phyloP scores from a whole-genome alignment of 2,888 invertebrate species.

The Drosophila phalerata region DNA sequence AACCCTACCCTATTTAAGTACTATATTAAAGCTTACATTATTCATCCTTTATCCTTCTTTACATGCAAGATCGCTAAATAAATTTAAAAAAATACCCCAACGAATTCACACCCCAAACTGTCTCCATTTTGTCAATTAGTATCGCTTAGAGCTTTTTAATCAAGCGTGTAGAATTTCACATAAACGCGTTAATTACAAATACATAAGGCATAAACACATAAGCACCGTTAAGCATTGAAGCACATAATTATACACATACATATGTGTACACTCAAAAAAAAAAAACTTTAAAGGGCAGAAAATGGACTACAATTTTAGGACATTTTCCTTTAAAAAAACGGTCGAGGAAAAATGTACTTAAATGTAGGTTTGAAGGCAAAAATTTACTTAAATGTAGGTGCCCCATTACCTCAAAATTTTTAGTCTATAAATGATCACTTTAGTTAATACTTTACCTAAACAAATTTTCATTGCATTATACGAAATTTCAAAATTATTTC shows the following conservation, averaged over 20 bases:
- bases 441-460: too few relatives aligned
- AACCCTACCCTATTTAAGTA: not conserved
- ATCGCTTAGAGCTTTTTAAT: slow-evolving; percentile 59
- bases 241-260: slow-evolving; percentile 55
- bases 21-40: not conserved
- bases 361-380: too few relatives aligned
- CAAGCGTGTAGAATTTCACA: slow-evolving; percentile 71
- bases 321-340: too few relatives aligned
- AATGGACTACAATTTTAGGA: too few relatives aligned
- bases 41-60: slow-evolving; percentile 28
- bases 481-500: too few relatives aligned
- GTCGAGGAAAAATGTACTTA: too few relatives aligned
- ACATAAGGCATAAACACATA: slow-evolving; percentile 57
- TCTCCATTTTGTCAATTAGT: slow-evolving; percentile 67
- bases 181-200: slow-evolving; percentile 63
- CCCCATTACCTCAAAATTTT: too few relatives aligned
- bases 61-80: slow-evolving; percentile 21
- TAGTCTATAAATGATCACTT: too few relatives aligned
- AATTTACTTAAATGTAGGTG: too few relatives aligned
- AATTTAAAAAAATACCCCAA: not conserved
- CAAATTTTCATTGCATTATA: too few relatives aligned
- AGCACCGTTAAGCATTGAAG: slow-evolving; percentile 60
- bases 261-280: not conserved
- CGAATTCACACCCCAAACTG: slow-evolving; percentile 45
- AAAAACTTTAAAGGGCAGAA: too few relatives aligned